Percentiles rank a stretch among this genome's conserved stretches.
phyloP scores from a whole-genome alignment of 2,113 vertebrate genomes.

The Microcebus griseorufus region DNA sequence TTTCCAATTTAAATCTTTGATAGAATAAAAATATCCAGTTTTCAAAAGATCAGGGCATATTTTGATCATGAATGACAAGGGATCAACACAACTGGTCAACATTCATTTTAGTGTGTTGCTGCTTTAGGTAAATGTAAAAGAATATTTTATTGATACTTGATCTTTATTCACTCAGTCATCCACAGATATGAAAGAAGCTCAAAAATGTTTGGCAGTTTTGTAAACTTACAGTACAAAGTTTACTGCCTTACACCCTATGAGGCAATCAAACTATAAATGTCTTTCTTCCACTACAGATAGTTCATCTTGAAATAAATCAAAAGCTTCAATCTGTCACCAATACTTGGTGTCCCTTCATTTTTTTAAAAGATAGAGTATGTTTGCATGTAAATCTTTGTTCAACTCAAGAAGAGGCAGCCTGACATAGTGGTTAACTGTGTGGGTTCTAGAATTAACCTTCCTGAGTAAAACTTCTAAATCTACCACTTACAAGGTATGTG shows the following conservation, averaged over 20 bases:
- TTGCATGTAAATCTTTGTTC: neutral
- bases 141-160: neutral
- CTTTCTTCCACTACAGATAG: neutral
- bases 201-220: neutral
- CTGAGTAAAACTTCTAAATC: conserved; percentile 24
- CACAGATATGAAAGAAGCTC: conserved; percentile 26
- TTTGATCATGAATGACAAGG: conserved; percentile 34
- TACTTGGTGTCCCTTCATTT: conserved; percentile 11
- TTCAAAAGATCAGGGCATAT: conserved; percentile 20
- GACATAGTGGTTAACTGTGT: neutral
- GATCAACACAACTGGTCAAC: neutral
- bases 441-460: neutral
- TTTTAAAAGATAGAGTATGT: neutral
- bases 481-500: neutral
- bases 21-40: neutral
- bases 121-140: conserved; percentile 23
- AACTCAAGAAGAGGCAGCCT: neutral
- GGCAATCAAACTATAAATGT: neutral
- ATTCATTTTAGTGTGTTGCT: neutral
- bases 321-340: neutral
- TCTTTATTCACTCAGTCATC: conserved; percentile 23
- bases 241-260: neutral
- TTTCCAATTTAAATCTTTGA: conserved; percentile 11
- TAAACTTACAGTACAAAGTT: neutral
- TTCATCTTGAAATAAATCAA: conserved; percentile 42